Conservation (phyloP, 2,113 vertebrate species). For the Corythoichthys haematopterus region DNA sequence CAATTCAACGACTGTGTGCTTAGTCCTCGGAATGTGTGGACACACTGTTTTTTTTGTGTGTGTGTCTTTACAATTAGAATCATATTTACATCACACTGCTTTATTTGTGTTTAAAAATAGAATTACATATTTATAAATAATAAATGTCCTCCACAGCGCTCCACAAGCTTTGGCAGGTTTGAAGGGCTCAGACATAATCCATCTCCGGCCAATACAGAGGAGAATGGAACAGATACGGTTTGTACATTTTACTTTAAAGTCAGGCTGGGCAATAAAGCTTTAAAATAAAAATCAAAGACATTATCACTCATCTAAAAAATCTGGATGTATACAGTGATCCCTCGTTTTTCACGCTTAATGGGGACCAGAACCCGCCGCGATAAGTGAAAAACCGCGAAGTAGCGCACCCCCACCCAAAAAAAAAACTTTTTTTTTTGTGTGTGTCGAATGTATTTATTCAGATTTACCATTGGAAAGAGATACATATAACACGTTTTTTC, state of each 20-base stretch:
- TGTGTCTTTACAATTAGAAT: not conserved
- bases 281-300: not conserved
- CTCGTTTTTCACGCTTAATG: too few relatives aligned
- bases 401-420: too few relatives aligned
- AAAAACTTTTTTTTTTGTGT: too few relatives aligned
- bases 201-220: conserved; percentile 69
- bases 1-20: not conserved
- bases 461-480: too few relatives aligned
- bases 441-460: too few relatives aligned
- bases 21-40: not conserved
- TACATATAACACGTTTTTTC: too few relatives aligned
- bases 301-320: not conserved
- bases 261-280: not conserved
- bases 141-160: conserved; percentile 69
- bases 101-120: too few relatives aligned
- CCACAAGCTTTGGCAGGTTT: conserved; percentile 85
- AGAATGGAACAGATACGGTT: conserved; percentile 70
- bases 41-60: too few relatives aligned
- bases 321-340: not conserved
- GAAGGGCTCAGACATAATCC: conserved; percentile 74
- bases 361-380: too few relatives aligned
- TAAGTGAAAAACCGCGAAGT: too few relatives aligned
- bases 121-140: not conserved
- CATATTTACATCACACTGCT: not conserved
- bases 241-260: conserved; percentile 12